phyloP scores from a whole-genome alignment of 2,888 invertebrate species.

The Patella caerulea region DNA sequence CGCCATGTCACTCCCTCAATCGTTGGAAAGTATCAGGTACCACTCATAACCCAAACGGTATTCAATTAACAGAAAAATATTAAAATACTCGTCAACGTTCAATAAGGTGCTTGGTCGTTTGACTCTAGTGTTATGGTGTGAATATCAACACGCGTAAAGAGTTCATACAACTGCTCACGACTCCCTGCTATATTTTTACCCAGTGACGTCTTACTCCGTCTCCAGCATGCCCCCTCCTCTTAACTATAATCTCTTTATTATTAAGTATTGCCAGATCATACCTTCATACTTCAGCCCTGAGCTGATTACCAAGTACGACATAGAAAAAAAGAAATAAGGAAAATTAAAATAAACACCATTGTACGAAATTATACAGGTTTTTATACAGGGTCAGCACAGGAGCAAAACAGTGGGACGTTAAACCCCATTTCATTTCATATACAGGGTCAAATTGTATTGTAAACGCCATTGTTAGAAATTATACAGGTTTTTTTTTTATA shows the following conservation, averaged over 20 bases:
- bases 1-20: not conserved
- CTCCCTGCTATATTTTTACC: not conserved
- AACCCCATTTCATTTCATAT: too few species aligned
- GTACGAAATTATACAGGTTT: too few species aligned
- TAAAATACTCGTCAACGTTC: not conserved
- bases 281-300: too few species aligned
- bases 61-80: slow-evolving; percentile 8
- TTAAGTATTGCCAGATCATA: too few species aligned
- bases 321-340: too few species aligned
- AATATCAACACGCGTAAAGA: not conserved
- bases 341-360: too few species aligned
- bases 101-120: slow-evolving; percentile 1
- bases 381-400: too few species aligned
- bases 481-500: too few species aligned
- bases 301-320: too few species aligned
- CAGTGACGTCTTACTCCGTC: not conserved
- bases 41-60: not conserved
- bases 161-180: not conserved
- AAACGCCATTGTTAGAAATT: too few species aligned
- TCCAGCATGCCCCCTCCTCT: not conserved
- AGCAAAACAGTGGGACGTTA: too few species aligned
- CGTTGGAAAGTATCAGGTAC: not conserved
- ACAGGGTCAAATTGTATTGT: too few species aligned
- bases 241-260: not conserved
- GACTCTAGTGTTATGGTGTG: not conserved